Conservation (phyloP, 2,113 vertebrate genomes). For the Amblyopsis rosae region DNA sequence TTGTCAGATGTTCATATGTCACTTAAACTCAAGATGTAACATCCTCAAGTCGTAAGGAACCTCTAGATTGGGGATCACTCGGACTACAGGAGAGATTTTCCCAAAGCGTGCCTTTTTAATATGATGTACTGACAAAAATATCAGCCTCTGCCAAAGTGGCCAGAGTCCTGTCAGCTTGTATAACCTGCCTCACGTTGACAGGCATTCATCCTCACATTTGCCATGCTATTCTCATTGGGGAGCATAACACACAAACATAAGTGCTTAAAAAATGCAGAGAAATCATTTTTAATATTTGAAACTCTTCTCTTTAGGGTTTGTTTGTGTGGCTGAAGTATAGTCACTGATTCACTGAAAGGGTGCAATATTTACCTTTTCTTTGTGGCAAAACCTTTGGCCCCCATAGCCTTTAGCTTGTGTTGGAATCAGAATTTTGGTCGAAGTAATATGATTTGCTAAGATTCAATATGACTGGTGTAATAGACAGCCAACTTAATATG, state of each 20-base stretch:
- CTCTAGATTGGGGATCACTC: conserved; percentile 34
- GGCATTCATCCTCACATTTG: conserved; percentile 44
- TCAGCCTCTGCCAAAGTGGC: conserved; percentile 45
- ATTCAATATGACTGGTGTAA: conserved; percentile 11
- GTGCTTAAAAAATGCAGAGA: conserved; percentile 10
- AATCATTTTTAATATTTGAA: neutral
- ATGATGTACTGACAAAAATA: conserved; percentile 51
- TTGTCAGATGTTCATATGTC: too few species aligned
- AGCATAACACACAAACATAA: conserved; percentile 12
- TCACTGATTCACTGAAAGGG: conserved; percentile 1
- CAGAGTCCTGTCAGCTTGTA: conserved; percentile 54
- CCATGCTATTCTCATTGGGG: conserved; percentile 26
- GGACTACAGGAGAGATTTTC: conserved; percentile 37
- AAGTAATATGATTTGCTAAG: conserved; percentile 1
- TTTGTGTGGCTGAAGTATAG: neutral
- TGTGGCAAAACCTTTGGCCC: conserved; percentile 32
- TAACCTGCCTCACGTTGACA: conserved; percentile 53
- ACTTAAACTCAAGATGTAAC: neutral
- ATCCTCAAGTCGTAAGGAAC: conserved; percentile 24
- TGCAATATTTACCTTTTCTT: conserved; percentile 12
- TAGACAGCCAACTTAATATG: too few species aligned
- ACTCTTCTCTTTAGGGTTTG: neutral
- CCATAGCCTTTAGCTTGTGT: conserved; percentile 26
- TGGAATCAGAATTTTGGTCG: conserved; percentile 5
- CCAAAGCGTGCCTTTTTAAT: conserved; percentile 48